Evolutionary conservation across 2,797 vertebrate species (phyloP).

Genomic region (Nasua narica): DNA sequence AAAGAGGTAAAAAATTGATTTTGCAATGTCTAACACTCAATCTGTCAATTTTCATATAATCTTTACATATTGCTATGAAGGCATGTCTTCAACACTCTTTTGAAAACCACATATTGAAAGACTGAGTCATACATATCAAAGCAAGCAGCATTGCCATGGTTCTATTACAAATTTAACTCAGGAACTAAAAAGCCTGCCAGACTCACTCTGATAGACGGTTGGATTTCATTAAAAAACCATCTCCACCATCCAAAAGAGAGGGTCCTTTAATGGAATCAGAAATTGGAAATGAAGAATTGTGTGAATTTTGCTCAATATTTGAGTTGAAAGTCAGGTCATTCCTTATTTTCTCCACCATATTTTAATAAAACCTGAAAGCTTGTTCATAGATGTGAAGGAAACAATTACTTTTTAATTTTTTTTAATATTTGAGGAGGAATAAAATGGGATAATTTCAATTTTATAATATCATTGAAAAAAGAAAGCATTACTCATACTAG

Average conservation of each 20-base stretch:
- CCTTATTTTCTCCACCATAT: neutral
- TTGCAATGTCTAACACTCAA: constrained; percentile 14
- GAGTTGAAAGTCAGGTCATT: neutral
- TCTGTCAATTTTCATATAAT: constrained; percentile 21
- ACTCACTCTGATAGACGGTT: neutral
- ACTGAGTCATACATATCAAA: neutral
- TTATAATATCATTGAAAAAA: neutral
- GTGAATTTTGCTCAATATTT: neutral
- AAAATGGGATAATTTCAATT: neutral
- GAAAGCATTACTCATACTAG: neutral
- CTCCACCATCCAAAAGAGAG: neutral
- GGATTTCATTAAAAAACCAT: constrained; percentile 16
- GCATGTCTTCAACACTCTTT: constrained; percentile 26
- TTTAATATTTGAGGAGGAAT: constrained; percentile 4
- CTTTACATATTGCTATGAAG: constrained; percentile 49
- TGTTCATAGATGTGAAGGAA: neutral
- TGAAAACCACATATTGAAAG: constrained; percentile 35
- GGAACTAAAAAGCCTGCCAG: neutral
- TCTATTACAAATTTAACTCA: neutral
- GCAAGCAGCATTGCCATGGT: neutral
- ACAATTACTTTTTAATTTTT: neutral
- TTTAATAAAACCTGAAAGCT: neutral
- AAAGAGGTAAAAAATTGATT: constrained; percentile 50
- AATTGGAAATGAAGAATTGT: neutral
- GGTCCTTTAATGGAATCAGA: neutral